Conservation (phyloP, 2,888 invertebrate species). For the Drosophila koepferae region DNA sequence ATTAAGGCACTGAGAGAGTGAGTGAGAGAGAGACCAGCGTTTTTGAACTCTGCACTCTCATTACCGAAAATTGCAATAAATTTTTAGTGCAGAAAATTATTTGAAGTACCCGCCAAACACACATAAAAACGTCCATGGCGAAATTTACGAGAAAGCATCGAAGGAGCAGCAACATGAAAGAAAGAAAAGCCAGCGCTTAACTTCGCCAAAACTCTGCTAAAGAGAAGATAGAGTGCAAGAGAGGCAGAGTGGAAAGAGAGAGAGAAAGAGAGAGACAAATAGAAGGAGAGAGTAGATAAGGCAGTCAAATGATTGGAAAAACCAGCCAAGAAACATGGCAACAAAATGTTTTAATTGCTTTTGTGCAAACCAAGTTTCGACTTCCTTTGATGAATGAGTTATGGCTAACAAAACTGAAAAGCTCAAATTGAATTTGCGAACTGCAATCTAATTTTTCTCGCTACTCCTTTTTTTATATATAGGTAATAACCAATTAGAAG, state of each 20-base stretch:
- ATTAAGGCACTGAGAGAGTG: constrained; percentile 53
- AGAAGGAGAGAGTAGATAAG: not conserved
- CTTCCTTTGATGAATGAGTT: constrained; percentile 66
- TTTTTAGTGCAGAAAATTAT: constrained; percentile 75
- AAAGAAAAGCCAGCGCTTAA: constrained; percentile 55
- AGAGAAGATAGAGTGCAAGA: not conserved
- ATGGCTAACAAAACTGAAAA: constrained; percentile 33
- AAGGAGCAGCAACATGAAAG: constrained; percentile 14
- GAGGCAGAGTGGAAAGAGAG: not conserved
- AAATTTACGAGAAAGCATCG: constrained; percentile 71
- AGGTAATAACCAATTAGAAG: not conserved
- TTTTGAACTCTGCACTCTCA: constrained; percentile 64
- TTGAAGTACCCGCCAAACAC: constrained; percentile 78
- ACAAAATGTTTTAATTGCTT: constrained; percentile 74
- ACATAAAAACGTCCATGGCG: constrained; percentile 77
- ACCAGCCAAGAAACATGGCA: constrained; percentile 38
- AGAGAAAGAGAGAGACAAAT: not conserved
- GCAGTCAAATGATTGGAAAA: constrained; percentile 22
- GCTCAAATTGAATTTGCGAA: constrained; percentile 59
- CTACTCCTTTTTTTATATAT: not conserved
- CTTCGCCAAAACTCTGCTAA: constrained; percentile 42
- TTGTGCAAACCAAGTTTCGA: constrained; percentile 38
- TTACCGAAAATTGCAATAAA: constrained; percentile 80
- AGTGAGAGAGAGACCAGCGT: constrained; percentile 10
- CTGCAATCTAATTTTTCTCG: not conserved